Conservation (phyloP, 2,797 vertebrate species). For the Carcharodon carcharias region DNA sequence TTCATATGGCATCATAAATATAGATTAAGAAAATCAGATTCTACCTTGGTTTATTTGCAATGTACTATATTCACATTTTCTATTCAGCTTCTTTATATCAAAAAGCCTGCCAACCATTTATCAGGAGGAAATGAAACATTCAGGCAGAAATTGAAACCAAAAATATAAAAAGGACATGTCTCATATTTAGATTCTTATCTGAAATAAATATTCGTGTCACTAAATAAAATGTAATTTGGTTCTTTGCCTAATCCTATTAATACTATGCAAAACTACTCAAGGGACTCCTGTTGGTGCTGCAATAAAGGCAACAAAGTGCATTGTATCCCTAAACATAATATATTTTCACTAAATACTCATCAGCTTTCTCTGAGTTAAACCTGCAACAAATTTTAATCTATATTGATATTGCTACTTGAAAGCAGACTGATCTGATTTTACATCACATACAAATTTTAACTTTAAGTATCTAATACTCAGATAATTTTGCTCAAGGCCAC, state of each 20-base stretch:
- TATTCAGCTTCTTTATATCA: neutral
- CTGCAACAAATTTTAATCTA: conserved; percentile 15
- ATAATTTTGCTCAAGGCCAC: neutral
- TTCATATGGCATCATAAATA: conserved; percentile 3
- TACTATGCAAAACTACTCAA: conserved; percentile 13
- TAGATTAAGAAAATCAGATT: conserved; percentile 13
- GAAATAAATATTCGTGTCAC: conserved; percentile 17
- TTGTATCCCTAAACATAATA: neutral
- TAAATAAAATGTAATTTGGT: conserved; percentile 11
- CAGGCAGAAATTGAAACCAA: conserved; percentile 24
- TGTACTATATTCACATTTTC: conserved; percentile 18
- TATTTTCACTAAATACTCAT: neutral
- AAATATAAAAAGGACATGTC: conserved; percentile 14
- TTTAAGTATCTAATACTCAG: conserved; percentile 11
- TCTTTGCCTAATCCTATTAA: conserved; percentile 22
- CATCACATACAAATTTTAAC: neutral
- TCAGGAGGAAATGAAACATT: conserved; percentile 20
- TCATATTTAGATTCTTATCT: neutral
- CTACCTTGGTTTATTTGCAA: neutral
- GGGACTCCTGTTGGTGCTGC: neutral
- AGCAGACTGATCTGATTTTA: neutral
- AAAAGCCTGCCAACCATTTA: neutral
- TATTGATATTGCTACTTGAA: conserved; percentile 28
- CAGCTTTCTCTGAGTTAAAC: neutral
- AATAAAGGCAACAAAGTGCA: conserved; percentile 10